phyloP scores from a whole-genome alignment of 2,113 vertebrate species.

The Formicarius rufipectus region DNA sequence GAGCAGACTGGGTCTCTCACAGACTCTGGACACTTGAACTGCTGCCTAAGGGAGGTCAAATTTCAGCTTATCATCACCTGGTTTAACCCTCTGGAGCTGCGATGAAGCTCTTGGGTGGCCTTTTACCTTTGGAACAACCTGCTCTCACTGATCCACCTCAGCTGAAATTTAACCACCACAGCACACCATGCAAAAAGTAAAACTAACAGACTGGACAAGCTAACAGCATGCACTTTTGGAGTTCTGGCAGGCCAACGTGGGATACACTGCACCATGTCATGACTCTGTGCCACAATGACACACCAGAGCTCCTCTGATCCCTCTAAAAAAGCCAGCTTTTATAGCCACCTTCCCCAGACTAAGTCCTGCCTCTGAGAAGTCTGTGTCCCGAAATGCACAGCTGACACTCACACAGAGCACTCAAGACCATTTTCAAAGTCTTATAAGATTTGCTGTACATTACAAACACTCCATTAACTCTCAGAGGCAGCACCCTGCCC shows the following conservation, averaged over 20 bases:
- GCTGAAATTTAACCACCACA: constrained; percentile 19
- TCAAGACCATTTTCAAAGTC: not conserved
- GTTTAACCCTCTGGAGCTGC: not conserved
- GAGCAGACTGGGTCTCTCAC: not conserved
- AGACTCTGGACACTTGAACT: not conserved
- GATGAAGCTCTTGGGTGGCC: not conserved
- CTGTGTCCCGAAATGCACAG: not conserved
- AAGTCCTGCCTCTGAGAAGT: not conserved
- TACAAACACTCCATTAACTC: not conserved
- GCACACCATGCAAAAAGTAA: not conserved
- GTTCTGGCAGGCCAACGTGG: not conserved
- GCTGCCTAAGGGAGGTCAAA: not conserved
- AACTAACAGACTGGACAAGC: not conserved
- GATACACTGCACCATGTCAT: not conserved
- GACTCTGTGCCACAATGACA: not conserved
- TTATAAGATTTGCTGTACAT: not conserved
- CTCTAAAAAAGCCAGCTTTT: not conserved
- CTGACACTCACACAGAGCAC: not conserved
- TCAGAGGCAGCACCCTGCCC: accelerated
- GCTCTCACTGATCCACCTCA: not conserved
- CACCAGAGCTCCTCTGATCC: not conserved
- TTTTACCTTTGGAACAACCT: constrained; percentile 49
- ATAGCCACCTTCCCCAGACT: not conserved
- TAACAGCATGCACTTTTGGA: not conserved
- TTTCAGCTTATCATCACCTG: not conserved